Evolutionary conservation across 2,113 vertebrate genomes (phyloP).

Genomic region (Gallinago paraguaiae): DNA sequence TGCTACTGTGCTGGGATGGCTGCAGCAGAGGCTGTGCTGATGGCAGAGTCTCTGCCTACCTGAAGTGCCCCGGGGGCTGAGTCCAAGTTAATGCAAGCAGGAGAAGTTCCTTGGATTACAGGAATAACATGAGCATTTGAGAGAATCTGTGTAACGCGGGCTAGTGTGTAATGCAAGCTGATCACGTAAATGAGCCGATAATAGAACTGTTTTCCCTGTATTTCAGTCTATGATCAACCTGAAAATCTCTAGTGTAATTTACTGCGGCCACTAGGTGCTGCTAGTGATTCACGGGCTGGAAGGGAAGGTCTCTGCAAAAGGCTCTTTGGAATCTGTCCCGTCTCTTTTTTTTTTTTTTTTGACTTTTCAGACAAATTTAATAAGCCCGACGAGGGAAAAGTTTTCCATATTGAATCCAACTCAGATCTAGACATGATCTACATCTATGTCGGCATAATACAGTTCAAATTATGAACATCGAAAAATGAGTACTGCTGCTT

Average conservation of each 20-base stretch:
- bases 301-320: neutral
- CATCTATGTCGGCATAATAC: neutral
- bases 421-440: neutral
- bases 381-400: neutral
- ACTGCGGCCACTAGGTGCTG: constrained; percentile 69
- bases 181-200: neutral
- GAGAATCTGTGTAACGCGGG: neutral
- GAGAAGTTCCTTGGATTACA: neutral
- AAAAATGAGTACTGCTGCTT: neutral
- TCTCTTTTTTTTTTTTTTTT: neutral
- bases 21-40: neutral
- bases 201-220: neutral
- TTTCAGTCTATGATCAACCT: neutral
- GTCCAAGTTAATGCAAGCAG: neutral
- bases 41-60: neutral
- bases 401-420: neutral
- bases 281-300: constrained; percentile 22
- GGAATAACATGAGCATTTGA: neutral
- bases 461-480: neutral
- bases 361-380: neutral
- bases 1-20: fast-evolving
- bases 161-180: neutral
- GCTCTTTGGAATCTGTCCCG: neutral
- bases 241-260: neutral
- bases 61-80: neutral